These are phyloP conservation scores for Hephaestus fuliginosus DNA, from an alignment of 2,797 vertebrate genomes.

Conservation along the genomic window DNA sequence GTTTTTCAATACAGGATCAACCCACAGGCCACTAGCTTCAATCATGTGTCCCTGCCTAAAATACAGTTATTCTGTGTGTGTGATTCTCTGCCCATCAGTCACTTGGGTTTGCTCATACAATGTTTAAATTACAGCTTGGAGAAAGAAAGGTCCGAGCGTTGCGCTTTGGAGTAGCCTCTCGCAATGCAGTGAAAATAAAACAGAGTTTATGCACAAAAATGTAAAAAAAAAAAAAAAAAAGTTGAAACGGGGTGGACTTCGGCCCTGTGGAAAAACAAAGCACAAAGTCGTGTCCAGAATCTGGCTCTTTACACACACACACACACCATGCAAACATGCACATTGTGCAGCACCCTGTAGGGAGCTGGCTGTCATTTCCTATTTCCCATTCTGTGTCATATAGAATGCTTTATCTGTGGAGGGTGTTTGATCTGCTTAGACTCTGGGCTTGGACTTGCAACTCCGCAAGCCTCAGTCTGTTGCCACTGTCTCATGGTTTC, in stretches of 20 bases:
- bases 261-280: constrained; percentile 41
- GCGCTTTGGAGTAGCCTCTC: neutral
- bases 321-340: constrained; percentile 33
- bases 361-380: constrained; percentile 74
- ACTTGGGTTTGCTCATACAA: constrained; percentile 3
- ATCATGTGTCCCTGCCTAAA: constrained; percentile 47
- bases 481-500: constrained; percentile 10
- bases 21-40: constrained; percentile 58
- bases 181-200: neutral
- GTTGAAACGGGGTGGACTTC: constrained; percentile 22
- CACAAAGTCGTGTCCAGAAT: constrained; percentile 20
- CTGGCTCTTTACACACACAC: constrained; percentile 18
- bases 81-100: constrained; percentile 32
- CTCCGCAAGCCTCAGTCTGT: constrained; percentile 40
- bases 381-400: constrained; percentile 72
- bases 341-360: constrained; percentile 52
- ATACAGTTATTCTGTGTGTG: constrained; percentile 43
- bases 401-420: constrained; percentile 66
- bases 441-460: constrained; percentile 67
- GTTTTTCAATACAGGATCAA: constrained; percentile 65
- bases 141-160: neutral
- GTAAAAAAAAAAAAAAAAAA: neutral
- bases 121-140: constrained; percentile 20
- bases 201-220: neutral
- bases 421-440: constrained; percentile 73